Percentiles rank a stretch among this genome's conserved stretches.
phyloP scores from a whole-genome alignment of 2,113 vertebrate genomes.

The Xiphophorus maculatus region DNA sequence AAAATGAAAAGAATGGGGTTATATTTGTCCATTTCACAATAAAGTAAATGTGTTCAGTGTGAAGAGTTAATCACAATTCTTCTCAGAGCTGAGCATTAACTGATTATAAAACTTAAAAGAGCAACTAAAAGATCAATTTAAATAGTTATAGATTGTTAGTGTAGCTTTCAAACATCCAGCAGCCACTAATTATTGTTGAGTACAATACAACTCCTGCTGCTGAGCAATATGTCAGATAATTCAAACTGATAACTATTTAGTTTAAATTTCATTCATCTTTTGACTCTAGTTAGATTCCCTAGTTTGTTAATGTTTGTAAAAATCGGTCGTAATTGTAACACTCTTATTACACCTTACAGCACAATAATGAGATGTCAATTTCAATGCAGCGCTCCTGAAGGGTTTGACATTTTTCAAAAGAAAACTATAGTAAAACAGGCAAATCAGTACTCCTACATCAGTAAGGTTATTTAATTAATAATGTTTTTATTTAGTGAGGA shows the following conservation, averaged over 20 bases:
- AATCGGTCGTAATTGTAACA: neutral
- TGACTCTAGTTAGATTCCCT: neutral
- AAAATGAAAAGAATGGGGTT: conserved; percentile 16
- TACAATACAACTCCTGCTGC: conserved; percentile 6
- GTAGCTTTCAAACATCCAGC: conserved; percentile 22
- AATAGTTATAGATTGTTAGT: conserved; percentile 33
- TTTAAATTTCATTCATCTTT: neutral
- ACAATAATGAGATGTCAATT: conserved; percentile 1
- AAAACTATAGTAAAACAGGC: neutral
- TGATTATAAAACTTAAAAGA: conserved; percentile 40
- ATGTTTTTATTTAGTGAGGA: neutral
- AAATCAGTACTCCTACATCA: neutral
- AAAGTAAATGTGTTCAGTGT: conserved; percentile 10
- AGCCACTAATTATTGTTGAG: conserved; percentile 36
- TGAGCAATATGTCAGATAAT: conserved; percentile 18
- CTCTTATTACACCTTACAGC: conserved; percentile 3
- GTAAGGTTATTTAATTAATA: neutral
- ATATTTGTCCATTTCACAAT: conserved; percentile 20
- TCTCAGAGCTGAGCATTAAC: conserved; percentile 21
- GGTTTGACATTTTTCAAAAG: neutral
- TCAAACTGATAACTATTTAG: conserved; percentile 15
- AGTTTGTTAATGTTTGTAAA: conserved; percentile 26
- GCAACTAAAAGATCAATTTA: conserved; percentile 41
- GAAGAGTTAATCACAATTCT: neutral
- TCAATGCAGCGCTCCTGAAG: neutral